Conservation (phyloP, 2,113 vertebrate genomes). For the Lophura nycthemera region DNA sequence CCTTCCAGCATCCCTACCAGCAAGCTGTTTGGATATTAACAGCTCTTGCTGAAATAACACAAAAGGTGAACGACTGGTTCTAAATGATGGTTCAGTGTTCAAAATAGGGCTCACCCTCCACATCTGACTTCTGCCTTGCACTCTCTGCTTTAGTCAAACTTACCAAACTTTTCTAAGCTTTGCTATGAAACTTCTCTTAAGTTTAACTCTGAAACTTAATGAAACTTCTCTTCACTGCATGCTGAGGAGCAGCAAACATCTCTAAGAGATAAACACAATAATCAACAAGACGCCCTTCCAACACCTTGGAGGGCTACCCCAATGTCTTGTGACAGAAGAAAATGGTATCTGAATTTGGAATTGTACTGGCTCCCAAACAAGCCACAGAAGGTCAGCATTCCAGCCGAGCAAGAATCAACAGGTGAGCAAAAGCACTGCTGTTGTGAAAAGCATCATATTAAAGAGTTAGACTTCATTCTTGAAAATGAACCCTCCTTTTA, state of each 20-base stretch:
- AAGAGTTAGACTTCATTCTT: background rate
- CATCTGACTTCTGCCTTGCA: background rate
- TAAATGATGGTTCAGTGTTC: background rate
- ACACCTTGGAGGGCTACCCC: background rate
- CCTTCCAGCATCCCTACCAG: background rate
- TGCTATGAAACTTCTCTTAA: background rate
- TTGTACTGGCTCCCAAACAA: background rate
- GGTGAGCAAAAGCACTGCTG: rapidly evolving
- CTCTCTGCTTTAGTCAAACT: background rate
- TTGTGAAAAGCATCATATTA: background rate
- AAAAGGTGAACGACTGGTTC: background rate
- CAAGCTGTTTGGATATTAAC: background rate
- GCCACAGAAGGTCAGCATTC: background rate
- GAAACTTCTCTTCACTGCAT: background rate
- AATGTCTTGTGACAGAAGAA: background rate
- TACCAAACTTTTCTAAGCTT: background rate
- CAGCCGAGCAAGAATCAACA: background rate
- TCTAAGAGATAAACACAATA: background rate
- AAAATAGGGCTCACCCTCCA: background rate
- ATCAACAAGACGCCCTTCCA: background rate
- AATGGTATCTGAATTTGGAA: background rate
- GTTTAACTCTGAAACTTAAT: too few relatives aligned
- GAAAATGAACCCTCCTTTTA: background rate
- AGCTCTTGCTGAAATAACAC: background rate
- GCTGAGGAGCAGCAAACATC: background rate